phyloP scores from a whole-genome alignment of 1,140 invertebrate genomes.

The Halyomorpha halys region DNA sequence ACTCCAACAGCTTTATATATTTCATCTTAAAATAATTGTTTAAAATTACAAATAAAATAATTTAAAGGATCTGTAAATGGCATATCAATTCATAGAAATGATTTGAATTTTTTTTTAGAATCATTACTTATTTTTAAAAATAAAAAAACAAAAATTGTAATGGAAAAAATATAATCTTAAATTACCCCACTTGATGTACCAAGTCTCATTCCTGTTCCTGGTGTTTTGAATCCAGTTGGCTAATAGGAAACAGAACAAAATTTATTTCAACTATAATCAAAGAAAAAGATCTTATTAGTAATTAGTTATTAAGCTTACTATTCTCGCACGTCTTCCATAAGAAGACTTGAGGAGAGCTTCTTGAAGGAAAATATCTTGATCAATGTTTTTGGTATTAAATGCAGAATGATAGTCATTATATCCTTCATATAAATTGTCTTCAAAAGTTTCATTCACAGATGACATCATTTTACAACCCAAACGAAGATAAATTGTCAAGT shows the following conservation, averaged over 20 bases:
- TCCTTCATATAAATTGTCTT: slow-evolving; percentile 53
- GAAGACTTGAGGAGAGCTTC: slow-evolving; percentile 49
- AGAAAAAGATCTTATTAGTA: not conserved
- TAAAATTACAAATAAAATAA: too few relatives aligned
- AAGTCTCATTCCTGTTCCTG: slow-evolving; percentile 41
- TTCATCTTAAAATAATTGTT: too few relatives aligned
- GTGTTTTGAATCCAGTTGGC: slow-evolving; percentile 25
- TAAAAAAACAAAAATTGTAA: too few relatives aligned
- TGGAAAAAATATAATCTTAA: too few relatives aligned
- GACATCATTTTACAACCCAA: too few relatives aligned
- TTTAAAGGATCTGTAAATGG: too few relatives aligned
- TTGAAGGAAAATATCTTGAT: slow-evolving; percentile 53
- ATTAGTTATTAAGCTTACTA: slow-evolving; percentile 33
- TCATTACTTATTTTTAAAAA: too few relatives aligned
- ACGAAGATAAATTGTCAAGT: too few relatives aligned
- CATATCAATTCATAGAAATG: too few relatives aligned
- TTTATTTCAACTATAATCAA: not conserved
- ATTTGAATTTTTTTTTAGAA: too few relatives aligned
- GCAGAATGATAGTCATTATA: slow-evolving; percentile 52
- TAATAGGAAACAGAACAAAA: slow-evolving; percentile 17
- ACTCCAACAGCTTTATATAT: too few relatives aligned
- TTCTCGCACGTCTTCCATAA: slow-evolving; percentile 47
- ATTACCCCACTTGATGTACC: slow-evolving; percentile 43
- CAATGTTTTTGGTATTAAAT: slow-evolving; percentile 52
- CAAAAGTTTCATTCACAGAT: slow-evolving; percentile 12